phyloP scores from a whole-genome alignment of 2,888 invertebrate genomes.

The Dorcus parallelipipedus region DNA sequence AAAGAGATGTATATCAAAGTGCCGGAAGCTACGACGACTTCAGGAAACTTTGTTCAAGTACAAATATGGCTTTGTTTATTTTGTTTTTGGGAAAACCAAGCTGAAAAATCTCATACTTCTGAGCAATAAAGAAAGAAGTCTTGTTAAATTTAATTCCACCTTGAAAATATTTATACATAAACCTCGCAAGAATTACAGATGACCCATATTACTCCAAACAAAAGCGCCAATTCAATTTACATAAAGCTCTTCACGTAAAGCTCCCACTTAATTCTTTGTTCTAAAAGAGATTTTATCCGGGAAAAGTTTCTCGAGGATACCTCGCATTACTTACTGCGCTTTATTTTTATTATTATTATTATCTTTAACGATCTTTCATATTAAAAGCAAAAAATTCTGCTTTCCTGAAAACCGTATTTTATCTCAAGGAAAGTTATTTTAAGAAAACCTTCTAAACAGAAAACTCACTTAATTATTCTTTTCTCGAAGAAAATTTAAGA shows the following conservation, averaged over 20 bases:
- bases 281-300: slow-evolving; percentile 14
- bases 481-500: too few species aligned
- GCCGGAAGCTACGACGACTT: slow-evolving; percentile 13
- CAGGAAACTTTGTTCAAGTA: slow-evolving; percentile 16
- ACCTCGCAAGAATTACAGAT: slow-evolving; percentile 14
- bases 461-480: too few species aligned
- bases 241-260: slow-evolving; percentile 12
- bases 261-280: slow-evolving; percentile 19
- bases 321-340: background rate
- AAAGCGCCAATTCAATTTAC: slow-evolving; percentile 13
- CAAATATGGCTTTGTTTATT: slow-evolving; percentile 11
- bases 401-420: background rate
- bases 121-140: slow-evolving; percentile 14
- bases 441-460: too few species aligned
- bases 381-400: background rate
- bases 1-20: slow-evolving; percentile 19
- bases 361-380: background rate
- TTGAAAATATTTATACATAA: slow-evolving; percentile 14
- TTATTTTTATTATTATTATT: background rate
- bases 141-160: slow-evolving; percentile 13
- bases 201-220: slow-evolving; percentile 18
- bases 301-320: background rate
- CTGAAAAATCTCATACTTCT: slow-evolving; percentile 3
- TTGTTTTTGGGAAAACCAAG: slow-evolving; percentile 3
- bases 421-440: too few species aligned